Base-by-base conservation (phyloP, 2,888 invertebrate genomes). In the Drosophila pseudotakahashii region DNA sequence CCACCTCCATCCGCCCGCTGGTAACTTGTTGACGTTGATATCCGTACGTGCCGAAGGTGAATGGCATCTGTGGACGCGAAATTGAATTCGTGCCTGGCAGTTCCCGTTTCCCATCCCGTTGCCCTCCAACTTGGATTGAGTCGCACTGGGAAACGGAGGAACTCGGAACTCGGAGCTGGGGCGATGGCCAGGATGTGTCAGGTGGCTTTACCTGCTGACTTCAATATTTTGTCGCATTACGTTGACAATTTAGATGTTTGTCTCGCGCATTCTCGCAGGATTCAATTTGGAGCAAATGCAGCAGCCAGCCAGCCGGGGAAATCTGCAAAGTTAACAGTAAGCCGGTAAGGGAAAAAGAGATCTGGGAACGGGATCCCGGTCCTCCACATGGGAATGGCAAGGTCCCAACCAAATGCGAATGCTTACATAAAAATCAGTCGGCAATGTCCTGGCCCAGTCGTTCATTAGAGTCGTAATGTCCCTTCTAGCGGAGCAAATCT, bases 11-110 rank as follows among this genome's bases (percentile, higher is more conserved):
- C 44, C 57, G 32, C 34, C 53, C 53, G 32, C 48, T 66, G 72
- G 79, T 79, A 89, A 85, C 84, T 85, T 85, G 84, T 85, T 89
- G 84, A 85, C 84, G 84, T 85, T 85, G 84, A 85, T 85, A 89
- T 89, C 74, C 63, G 89, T 87, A 85, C 84, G 84, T 85, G 84
- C 88, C 84, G 89, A 85, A 89, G 84, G 84, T 85, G 84, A 85
- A 88, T 84, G 84, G 84, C 84, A 84, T 84, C 88, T 84, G 88
- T 88, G 89, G 84, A 89, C 89, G 84, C 88, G 88, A 87, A 85
- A 85, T 85, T 85, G 84, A 85, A 85, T 89, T 85, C 84, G 84
- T 85, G 84, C 89, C 89, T 73, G 71, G 55, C 55, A 73, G 67
- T 66, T 51, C 73, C 50, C 63, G 32, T 54, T 7, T 30, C 30